Evolutionary conservation across 1,140 invertebrate genomes (phyloP), one percentile per base, ranked within the genome.

Genomic region (Glomeris maerens): DNA sequence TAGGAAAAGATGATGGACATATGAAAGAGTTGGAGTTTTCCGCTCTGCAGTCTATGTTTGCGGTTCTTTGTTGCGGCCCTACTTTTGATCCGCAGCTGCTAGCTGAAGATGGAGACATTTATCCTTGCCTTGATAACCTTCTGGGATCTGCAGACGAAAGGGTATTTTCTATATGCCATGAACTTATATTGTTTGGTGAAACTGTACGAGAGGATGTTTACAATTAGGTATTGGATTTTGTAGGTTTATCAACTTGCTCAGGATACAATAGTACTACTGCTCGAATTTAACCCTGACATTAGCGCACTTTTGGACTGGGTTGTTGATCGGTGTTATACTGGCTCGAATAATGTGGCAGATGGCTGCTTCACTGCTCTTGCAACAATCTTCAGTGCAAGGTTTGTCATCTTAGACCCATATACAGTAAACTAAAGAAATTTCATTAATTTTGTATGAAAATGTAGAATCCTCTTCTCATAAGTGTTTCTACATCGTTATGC

Each of bases 281-380:
- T 99, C 41, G 93, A 98, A 69, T 91, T 88, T 56, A 99, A 98
- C 73, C 84, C 92, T 1, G 93, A 98, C 64, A 83, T 85, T 48
- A 87, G 90, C 0, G 77, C 84, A 2, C 69, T 98, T 14, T 70
- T 98, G 3, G 95, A 98, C 68, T 98, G 93, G 93, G 83, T 93
- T 0, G 91, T 98, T 21, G 89, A 96, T 70, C 78, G 90, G 45
- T 98, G 95, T 67, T 99, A 94, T 63, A 98, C 90, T 0, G 91
- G 89, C 2, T 67, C 78, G 3, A 78, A 83, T 5, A 76, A 84
- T 53, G 88, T 97, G 21, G 90, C 92, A 4, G 91, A 96, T 66
- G 85, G 87, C 1, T 97, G 93, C 64, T 98, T 98, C 64, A 76
- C 89, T 59, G 89, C 93, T 7, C 73, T 98, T 14, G 89, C 91